A percentile compares a stretch with the other conserved stretches of the same genome.
phyloP scores from a whole-genome alignment of 1,140 invertebrate species.

The Pachypeltis micranthus region DNA sequence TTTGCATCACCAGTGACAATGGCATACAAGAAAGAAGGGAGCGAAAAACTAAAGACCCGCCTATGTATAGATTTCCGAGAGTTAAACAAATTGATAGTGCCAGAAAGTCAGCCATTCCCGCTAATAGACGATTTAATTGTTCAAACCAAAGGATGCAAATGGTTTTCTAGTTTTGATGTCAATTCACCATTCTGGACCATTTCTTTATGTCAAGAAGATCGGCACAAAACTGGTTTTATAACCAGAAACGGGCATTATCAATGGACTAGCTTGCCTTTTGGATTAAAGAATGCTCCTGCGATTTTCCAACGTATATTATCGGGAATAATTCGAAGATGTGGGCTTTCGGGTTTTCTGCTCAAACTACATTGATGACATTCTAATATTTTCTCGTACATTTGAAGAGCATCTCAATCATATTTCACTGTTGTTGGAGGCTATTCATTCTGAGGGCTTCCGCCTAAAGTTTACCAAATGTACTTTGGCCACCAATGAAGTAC shows the following conservation, averaged over 20 bases:
- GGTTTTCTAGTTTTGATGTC: constrained; percentile 32
- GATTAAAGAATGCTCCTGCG: constrained; percentile 35
- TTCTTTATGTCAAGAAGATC: constrained; percentile 30
- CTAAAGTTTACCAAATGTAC: constrained; percentile 31
- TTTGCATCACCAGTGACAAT: constrained; percentile 31
- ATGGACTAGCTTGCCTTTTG: constrained; percentile 31
- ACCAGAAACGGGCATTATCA: constrained; percentile 33
- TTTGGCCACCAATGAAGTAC: constrained; percentile 29
- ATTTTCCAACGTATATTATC: constrained; percentile 34
- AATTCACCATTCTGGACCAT: constrained; percentile 37
- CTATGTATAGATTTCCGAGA: constrained; percentile 33
- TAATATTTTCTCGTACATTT: constrained; percentile 24
- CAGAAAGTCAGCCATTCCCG: constrained; percentile 34
- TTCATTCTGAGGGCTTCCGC: constrained; percentile 30
- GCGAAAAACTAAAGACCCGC: constrained; percentile 25
- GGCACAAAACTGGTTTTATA: constrained; percentile 33
- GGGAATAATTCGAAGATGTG: constrained; percentile 15
- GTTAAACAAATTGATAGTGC: constrained; percentile 33
- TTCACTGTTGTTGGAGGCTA: constrained; percentile 11
- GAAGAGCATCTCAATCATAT: constrained; percentile 25
- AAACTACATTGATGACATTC: constrained; percentile 27
- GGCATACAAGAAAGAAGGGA: constrained; percentile 29
- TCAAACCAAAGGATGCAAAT: constrained; percentile 31
- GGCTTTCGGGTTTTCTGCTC: constrained; percentile 17
- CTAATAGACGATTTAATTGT: constrained; percentile 31